Conservation (phyloP, 2,113 vertebrate species). For the Gambusia holbrooki region DNA sequence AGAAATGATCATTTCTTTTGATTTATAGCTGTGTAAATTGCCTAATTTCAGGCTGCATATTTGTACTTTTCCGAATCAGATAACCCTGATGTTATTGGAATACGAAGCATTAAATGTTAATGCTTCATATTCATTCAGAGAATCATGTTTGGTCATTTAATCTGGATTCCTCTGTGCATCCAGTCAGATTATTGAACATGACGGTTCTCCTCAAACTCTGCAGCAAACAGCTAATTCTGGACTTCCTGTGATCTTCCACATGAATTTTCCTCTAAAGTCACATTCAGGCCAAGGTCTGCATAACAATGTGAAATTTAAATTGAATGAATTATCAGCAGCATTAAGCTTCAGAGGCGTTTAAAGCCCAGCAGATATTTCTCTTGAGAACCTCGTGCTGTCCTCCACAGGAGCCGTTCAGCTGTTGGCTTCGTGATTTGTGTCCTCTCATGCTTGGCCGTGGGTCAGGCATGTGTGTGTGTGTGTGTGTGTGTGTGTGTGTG, state of each 20-base stretch:
- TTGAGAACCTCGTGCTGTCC: slow-evolving; percentile 33
- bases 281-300: slow-evolving; percentile 17
- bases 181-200: background rate
- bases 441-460: background rate
- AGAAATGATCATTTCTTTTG: background rate
- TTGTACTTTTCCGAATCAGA: no score
- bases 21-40: no score
- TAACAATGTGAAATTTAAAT: slow-evolving; percentile 17
- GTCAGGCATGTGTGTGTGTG: slow-evolving; percentile 27
- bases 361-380: slow-evolving; percentile 30
- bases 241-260: slow-evolving; percentile 6
- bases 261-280: slow-evolving; percentile 9
- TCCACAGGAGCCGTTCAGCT: slow-evolving; percentile 59
- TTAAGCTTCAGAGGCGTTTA: background rate
- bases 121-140: no score
- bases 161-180: background rate
- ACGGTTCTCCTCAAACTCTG: slow-evolving; percentile 1
- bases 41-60: background rate
- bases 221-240: slow-evolving; percentile 8
- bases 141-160: background rate
- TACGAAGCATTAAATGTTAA: no score
- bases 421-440: slow-evolving; percentile 55
- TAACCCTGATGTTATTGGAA: no score
- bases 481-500: slow-evolving; percentile 8
- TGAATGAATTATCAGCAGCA: slow-evolving; percentile 10